Evolutionary conservation across 2,113 vertebrate genomes (phyloP).

Genomic region (Heteronetta atricapilla): DNA sequence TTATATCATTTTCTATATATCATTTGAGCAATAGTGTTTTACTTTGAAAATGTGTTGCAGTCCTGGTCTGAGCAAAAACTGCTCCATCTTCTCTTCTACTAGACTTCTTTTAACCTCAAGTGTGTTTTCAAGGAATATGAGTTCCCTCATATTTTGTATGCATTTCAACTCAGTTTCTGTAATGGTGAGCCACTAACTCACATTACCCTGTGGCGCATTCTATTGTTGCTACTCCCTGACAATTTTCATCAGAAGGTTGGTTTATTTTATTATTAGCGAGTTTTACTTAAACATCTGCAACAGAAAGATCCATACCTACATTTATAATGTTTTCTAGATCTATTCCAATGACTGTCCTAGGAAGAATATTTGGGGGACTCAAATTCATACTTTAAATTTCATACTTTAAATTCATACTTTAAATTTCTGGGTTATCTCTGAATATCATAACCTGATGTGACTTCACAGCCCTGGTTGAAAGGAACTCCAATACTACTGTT

Average conservation of each 20-base stretch:
- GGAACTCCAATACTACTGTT: neutral
- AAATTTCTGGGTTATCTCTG: neutral
- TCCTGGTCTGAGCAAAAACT: neutral
- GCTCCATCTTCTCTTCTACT: neutral
- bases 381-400: neutral
- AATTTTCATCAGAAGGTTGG: neutral
- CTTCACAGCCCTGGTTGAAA: neutral
- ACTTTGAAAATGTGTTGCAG: neutral
- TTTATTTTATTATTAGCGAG: neutral
- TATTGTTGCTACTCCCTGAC: neutral
- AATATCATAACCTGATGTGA: neutral
- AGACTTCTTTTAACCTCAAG: neutral
- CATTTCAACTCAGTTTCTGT: neutral
- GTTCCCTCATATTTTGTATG: neutral
- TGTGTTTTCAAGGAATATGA: neutral
- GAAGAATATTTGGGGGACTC: neutral
- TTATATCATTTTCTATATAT: neutral
- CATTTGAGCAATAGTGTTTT: neutral
- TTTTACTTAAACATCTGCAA: neutral
- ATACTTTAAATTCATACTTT: neutral
- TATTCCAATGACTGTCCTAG: neutral
- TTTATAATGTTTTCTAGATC: neutral
- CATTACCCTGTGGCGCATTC: neutral
- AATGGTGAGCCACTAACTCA: neutral
- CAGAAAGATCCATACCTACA: neutral